Base-by-base conservation (phyloP, 37 sponge, comb jelly and placozoan species). In the Ianthella basta region DNA sequence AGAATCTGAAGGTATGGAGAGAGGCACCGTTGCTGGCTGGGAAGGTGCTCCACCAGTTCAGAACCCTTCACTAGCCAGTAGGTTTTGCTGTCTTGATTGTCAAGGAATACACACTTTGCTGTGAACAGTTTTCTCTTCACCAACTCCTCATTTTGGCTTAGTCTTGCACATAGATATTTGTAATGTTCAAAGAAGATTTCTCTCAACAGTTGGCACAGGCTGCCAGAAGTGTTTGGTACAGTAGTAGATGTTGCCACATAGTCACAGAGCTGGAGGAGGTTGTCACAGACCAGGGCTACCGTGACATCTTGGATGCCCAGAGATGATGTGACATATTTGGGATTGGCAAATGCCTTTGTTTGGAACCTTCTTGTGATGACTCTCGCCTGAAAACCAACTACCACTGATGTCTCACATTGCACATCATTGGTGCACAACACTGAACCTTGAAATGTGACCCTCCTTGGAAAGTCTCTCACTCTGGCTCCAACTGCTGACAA, bases 151-250 rank as follows among this genome's bases (percentile, higher is more conserved):
- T 44, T 44, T 44, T 44, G 50, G 50, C 50, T 44, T 10, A 44
- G 50, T 8, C 50, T 44, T 44, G 50, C 50, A 32, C 32, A 23
- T n/a, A 75, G 6, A 41, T 53, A 75, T 15, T 75, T 40, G 78
- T 75, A 75, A 75, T 75, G 78, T 44, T 75, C 41, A 75, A n/a
- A 25, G 53, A 75, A 75, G n/a, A 41, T 40, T 0, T 24, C 44
- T 2, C 16, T 75, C 25, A 75, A 44, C n/a, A 41, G 14, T 16
- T 40, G 23, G 4, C 14, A 12, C 6, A 41, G 14, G 5, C 16
- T 10, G n/a, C 8, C 10, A 12, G 4, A 19, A 23, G 53, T 19
- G 21, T 3, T 32, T 16, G 44, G 6, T 44, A 44, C 8, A 44
- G 50, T 10, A 8, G 50, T 10, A 13, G 54, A 39, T 18, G 16